Percentiles rank a stretch among this genome's conserved stretches.
Conservation (phyloP, 2,888 invertebrate genomes). For the Pollenia labialis region DNA sequence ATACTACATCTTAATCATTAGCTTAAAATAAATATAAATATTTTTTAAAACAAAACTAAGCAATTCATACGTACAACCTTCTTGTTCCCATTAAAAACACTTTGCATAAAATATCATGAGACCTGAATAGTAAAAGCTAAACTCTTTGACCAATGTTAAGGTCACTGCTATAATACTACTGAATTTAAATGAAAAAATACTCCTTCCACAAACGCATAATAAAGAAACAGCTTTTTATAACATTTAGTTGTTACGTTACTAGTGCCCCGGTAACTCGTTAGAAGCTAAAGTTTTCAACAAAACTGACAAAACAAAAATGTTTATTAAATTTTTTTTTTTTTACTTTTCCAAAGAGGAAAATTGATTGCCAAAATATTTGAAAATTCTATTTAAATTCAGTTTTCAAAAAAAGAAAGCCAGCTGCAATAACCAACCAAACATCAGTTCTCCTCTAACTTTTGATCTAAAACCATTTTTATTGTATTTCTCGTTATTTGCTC, state of each 20-base stretch:
- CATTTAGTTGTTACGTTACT: neutral
- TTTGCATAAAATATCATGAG: neutral
- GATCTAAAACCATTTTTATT: slow-evolving; percentile 52
- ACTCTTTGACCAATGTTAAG: slow-evolving; percentile 59
- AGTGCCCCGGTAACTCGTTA: slow-evolving; percentile 1
- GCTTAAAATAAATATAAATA: too few species aligned
- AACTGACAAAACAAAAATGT: slow-evolving; percentile 49
- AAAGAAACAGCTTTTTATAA: neutral
- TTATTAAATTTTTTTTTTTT: slow-evolving; percentile 37
- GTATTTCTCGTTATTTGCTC: slow-evolving; percentile 35
- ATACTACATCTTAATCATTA: too few species aligned
- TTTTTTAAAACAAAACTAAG: too few species aligned
- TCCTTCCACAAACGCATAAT: neutral
- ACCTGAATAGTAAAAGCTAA: neutral
- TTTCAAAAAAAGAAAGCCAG: slow-evolving; percentile 10
- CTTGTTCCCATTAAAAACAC: slow-evolving; percentile 7
- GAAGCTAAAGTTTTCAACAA: slow-evolving; percentile 35
- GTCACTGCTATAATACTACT: slow-evolving; percentile 61
- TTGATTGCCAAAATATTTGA: slow-evolving; percentile 67
- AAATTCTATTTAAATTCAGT: slow-evolving; percentile 63
- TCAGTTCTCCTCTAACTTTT: slow-evolving; percentile 28
- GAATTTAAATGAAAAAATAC: slow-evolving; percentile 29
- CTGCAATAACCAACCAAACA: slow-evolving; percentile 34
- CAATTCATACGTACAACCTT: neutral
- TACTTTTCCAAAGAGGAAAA: slow-evolving; percentile 33